Percentiles rank a stretch among this genome's conserved stretches.
phyloP scores from a whole-genome alignment of 2,888 invertebrate species.

The Cremastinae sp. region DNA sequence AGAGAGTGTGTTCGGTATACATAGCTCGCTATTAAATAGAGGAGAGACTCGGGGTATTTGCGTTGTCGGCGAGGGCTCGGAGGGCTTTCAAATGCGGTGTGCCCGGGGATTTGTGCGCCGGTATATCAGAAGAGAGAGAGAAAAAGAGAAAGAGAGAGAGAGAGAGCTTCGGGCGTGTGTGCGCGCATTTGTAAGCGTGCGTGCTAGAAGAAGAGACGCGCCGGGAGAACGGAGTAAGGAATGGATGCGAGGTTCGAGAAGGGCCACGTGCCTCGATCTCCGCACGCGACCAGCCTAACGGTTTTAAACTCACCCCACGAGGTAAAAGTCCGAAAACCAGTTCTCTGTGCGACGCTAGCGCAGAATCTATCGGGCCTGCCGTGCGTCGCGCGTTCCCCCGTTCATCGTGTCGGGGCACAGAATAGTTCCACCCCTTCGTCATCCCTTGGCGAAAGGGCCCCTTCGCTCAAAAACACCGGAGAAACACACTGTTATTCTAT shows the following conservation, averaged over 20 bases:
- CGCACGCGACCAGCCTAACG: constrained; percentile 80
- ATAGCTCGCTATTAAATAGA: constrained; percentile 39
- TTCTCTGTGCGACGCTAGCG: constrained; percentile 69
- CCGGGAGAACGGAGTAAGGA: constrained; percentile 48
- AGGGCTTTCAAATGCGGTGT: no score
- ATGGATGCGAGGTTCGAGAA: constrained; percentile 67
- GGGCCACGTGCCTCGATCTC: constrained; percentile 76
- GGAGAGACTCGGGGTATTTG: not conserved
- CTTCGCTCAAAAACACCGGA: constrained; percentile 73
- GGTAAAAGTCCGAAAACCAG: constrained; percentile 71
- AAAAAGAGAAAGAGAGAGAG: constrained; percentile 2
- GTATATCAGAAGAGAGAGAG: constrained; percentile 1
- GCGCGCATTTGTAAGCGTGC: constrained; percentile 44
- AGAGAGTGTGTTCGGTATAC: constrained; percentile 44
- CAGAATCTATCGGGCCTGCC: constrained; percentile 22
- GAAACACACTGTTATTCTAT: constrained; percentile 77
- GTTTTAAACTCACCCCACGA: constrained; percentile 77
- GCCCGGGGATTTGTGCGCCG: not conserved
- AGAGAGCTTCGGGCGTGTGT: constrained; percentile 13
- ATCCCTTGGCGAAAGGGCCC: constrained; percentile 71
- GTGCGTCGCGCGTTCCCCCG: constrained; percentile 39
- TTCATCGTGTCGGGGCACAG: constrained; percentile 28
- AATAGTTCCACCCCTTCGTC: constrained; percentile 67
- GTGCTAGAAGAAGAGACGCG: constrained; percentile 33
- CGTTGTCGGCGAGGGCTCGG: no score